These are phyloP conservation scores for Columba guinea DNA, from an alignment of 2,797 vertebrate species.

Conservation along the genomic window DNA sequence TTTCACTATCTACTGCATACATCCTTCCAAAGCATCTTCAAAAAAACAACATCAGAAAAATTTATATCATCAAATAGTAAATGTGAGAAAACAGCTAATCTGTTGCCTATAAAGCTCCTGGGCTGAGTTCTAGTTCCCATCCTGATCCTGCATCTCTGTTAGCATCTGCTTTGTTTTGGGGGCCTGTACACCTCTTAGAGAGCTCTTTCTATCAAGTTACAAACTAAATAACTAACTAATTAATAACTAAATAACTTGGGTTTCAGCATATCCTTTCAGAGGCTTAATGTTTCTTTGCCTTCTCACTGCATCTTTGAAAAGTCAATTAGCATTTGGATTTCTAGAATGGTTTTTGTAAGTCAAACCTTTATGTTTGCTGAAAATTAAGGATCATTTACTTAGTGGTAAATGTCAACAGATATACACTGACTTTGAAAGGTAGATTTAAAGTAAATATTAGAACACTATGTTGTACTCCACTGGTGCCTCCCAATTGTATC, in stretches of 20 bases:
- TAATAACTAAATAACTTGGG: not conserved
- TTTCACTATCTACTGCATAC: slow-evolving; percentile 1
- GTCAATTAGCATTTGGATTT: slow-evolving; percentile 11
- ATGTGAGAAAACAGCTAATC: slow-evolving; percentile 30
- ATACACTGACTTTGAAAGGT: not conserved
- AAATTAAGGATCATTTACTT: slow-evolving; percentile 30
- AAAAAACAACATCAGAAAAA: slow-evolving; percentile 52
- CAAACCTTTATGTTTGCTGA: not conserved
- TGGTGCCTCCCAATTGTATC: not conserved
- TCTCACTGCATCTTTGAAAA: slow-evolving; percentile 1
- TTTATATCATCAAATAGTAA: slow-evolving; percentile 17
- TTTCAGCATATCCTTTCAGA: not conserved
- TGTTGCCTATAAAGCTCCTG: not conserved
- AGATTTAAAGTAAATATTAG: slow-evolving; percentile 40
- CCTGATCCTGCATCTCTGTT: not conserved
- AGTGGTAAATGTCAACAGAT: not conserved
- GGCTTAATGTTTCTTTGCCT: not conserved
- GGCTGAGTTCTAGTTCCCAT: slow-evolving; percentile 7
- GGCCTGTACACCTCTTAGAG: not conserved
- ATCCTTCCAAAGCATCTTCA: slow-evolving; percentile 44
- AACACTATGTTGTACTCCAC: not conserved
- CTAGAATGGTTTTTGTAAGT: not conserved
- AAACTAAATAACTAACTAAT: not conserved
- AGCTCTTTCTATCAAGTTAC: not conserved
- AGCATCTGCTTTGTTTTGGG: not conserved